Base-by-base conservation (phyloP, 2,888 invertebrate species). In the Willowsia nigromaculata region DNA sequence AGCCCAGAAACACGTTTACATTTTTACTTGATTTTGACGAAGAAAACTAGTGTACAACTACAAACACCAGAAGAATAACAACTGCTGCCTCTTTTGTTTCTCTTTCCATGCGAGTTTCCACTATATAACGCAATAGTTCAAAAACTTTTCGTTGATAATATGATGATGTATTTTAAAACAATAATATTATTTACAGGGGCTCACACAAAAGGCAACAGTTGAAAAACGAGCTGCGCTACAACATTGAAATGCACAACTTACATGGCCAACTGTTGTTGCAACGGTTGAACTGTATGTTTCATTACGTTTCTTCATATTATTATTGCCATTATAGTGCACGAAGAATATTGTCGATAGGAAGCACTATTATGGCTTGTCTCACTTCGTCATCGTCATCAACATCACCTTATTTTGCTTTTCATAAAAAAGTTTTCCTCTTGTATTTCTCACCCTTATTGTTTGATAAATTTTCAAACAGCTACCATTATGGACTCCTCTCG, bases 181-280 rank as follows among this genome's bases (percentile, higher is more conserved):
- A n/a, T n/a, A n/a, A n/a, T n/a, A n/a, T n/a, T n/a, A 22, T 13
- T 80, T 30, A 37, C 18, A 82, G 56, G 9, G 4, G 30, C 15
- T n/a, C n/a, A 65, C 27, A 59, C 50, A 59, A 87, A 33, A 76
- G 74, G 88, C 74, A 88, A 74, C 88, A 82, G 88, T 88, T 88
- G 88, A 88, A 88, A 59, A 82, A 82, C 74, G 81, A 68, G 53
- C n/a, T 6, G 22, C 30, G 9, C 53, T 15, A 71, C 87, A 87
- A 71, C 78, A 86, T 1, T 27, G 43, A 80, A 53, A n/a, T n/a
- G n/a, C n/a, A n/a, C n/a, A 71, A 27, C 11, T 47, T 50, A 43
- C 25, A 76, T 50, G 50, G 33, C 88, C 88, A 88, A 88, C 88
- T 88, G 88, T 88, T 87, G 68, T 74, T 62, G 65, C 62, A 37